phyloP scores from a whole-genome alignment of 2,113 vertebrate species.

The Etheostoma cragini region DNA sequence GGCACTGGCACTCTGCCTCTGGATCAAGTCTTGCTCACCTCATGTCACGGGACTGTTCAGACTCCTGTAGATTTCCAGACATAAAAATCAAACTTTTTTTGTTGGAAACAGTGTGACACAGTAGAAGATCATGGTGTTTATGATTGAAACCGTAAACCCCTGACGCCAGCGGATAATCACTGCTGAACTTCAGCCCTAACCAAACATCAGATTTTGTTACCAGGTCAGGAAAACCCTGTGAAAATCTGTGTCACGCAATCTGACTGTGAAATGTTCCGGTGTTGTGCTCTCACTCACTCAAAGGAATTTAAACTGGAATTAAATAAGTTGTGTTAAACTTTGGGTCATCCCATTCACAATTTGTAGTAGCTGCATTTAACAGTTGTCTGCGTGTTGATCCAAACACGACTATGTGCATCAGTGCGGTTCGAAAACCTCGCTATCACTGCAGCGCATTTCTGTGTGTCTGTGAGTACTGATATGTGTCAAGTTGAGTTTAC shows the following conservation, averaged over 20 bases:
- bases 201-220: neutral
- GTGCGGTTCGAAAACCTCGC: slow-evolving; percentile 6
- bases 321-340: slow-evolving; percentile 1
- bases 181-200: neutral
- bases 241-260: neutral
- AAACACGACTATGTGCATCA: slow-evolving; percentile 3
- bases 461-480: slow-evolving; percentile 40
- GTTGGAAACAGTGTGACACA: too few species aligned
- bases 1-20: neutral
- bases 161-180: neutral
- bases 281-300: slow-evolving; percentile 4
- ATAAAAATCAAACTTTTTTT: neutral
- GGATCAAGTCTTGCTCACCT: neutral
- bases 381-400: slow-evolving; percentile 2
- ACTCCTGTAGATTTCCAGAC: neutral
- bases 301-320: slow-evolving; percentile 16
- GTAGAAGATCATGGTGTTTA: neutral
- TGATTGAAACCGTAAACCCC: neutral
- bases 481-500: slow-evolving; percentile 68
- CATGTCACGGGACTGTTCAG: neutral
- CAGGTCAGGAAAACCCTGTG: neutral
- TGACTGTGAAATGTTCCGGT: neutral
- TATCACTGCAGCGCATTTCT: slow-evolving; percentile 12
- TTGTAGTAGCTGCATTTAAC: slow-evolving; percentile 1
- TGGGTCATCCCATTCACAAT: slow-evolving; percentile 1